A percentile compares a stretch with the other conserved stretches of the same genome.
These are phyloP conservation scores for Cheirogaleus major DNA, from an alignment of 2,797 vertebrate genomes.

Conservation along the genomic window DNA sequence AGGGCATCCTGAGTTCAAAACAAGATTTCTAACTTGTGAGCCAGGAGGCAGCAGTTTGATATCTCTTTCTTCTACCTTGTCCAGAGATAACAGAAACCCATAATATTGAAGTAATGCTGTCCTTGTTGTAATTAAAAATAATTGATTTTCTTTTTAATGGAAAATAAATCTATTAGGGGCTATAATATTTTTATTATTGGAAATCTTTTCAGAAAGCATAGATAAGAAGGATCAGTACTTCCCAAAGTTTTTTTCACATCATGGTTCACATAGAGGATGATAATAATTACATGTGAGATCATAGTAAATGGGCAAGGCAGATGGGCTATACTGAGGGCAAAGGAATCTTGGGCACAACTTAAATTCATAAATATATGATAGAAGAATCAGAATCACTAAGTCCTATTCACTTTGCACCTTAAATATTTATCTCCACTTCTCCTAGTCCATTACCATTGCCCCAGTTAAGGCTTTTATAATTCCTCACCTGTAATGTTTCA, in stretches of 20 bases:
- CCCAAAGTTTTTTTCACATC: not conserved
- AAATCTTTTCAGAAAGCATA: not conserved
- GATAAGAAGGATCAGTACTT: not conserved
- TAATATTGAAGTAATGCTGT: not conserved
- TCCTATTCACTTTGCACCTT: slow-evolving; percentile 15
- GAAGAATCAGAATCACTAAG: slow-evolving; percentile 30
- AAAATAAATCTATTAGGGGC: not conserved
- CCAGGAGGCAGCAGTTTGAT: not conserved
- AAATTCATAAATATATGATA: not conserved
- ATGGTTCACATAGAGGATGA: not conserved
- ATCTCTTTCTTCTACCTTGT: not conserved
- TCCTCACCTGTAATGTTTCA: slow-evolving; percentile 64
- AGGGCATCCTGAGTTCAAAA: not conserved
- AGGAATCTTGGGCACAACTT: not conserved
- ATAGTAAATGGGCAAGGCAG: not conserved
- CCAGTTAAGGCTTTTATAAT: slow-evolving; percentile 57
- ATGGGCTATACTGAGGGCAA: not conserved
- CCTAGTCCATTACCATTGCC: slow-evolving; percentile 37
- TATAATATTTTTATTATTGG: not conserved
- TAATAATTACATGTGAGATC: not conserved
- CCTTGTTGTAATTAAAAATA: not conserved
- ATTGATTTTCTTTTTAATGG: not conserved
- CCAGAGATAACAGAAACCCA: not conserved
- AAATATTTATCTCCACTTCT: slow-evolving; percentile 71
- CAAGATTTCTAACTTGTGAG: not conserved